A percentile compares a stretch with the other conserved stretches of the same genome.
phyloP scores from a whole-genome alignment of 2,888 invertebrate genomes.

The Drosophila crucigera region DNA sequence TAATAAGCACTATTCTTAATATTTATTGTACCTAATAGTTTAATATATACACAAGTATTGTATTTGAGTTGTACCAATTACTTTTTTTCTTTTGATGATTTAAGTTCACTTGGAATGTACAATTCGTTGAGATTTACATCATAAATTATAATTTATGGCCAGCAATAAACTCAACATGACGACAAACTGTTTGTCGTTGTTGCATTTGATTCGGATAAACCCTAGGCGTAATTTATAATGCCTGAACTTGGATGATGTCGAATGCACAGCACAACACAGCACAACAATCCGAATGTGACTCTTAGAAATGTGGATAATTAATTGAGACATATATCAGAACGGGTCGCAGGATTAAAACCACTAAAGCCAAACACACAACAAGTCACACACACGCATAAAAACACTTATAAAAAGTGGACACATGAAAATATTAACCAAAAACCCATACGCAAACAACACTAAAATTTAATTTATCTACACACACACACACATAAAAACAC shows the following conservation, averaged over 20 bases:
- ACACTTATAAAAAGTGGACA: background rate
- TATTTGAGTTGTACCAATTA: background rate
- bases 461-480: conserved; percentile 62
- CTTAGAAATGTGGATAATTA: conserved; percentile 64
- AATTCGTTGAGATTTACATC: conserved; percentile 5
- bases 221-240: conserved; percentile 23
- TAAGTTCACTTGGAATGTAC: background rate
- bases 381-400: conserved; percentile 5
- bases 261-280: conserved; percentile 12
- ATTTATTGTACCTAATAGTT: background rate
- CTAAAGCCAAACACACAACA: conserved; percentile 33
- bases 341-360: conserved; percentile 20
- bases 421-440: conserved; percentile 31
- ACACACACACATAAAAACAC: conserved; percentile 24
- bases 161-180: conserved; percentile 24
- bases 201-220: conserved; percentile 14
- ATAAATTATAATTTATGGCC: conserved; percentile 24
- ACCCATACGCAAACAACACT: conserved; percentile 34
- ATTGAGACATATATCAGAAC: conserved; percentile 69
- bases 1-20: background rate
- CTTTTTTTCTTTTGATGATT: background rate
- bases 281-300: conserved; percentile 10
- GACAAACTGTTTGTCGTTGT: background rate
- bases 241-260: background rate
- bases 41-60: background rate